Conservation (phyloP, 2,113 vertebrate species). For the Hyaena hyaena region DNA sequence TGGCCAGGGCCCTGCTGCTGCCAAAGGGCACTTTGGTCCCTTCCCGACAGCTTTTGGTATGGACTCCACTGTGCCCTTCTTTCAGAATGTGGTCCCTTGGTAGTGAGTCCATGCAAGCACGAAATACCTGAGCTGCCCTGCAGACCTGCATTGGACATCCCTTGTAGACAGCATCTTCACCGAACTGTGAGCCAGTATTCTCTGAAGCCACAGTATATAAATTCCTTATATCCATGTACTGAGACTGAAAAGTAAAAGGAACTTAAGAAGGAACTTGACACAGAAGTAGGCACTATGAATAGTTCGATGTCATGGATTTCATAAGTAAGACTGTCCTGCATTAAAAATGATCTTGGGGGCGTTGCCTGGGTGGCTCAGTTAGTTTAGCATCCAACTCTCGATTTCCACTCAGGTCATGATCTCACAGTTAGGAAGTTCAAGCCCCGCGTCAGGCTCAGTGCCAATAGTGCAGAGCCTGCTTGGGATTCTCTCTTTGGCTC, state of each 20-base stretch:
- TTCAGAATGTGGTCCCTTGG: slow-evolving; percentile 88
- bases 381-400: no score
- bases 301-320: neutral
- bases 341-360: slow-evolving; percentile 36
- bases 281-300: neutral
- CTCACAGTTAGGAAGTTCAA: no score
- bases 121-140: slow-evolving; percentile 84
- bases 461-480: no score
- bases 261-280: neutral
- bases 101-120: slow-evolving; percentile 77
- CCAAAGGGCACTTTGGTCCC: neutral
- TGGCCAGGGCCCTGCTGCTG: slow-evolving; percentile 25
- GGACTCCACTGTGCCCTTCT: slow-evolving; percentile 81
- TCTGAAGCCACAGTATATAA: neutral
- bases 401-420: no score
- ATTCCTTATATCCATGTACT: slow-evolving; percentile 32
- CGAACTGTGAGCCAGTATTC: slow-evolving; percentile 73
- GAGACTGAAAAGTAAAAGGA: neutral
- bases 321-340: neutral
- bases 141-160: slow-evolving; percentile 68
- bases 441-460: no score
- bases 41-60: slow-evolving; percentile 78
- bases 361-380: no score
- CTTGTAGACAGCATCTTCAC: slow-evolving; percentile 69
- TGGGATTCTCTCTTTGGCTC: no score